Percentiles rank a stretch among this genome's conserved stretches.
Conservation (phyloP, 2,113 vertebrate genomes). For the Microtus richardsoni region DNA sequence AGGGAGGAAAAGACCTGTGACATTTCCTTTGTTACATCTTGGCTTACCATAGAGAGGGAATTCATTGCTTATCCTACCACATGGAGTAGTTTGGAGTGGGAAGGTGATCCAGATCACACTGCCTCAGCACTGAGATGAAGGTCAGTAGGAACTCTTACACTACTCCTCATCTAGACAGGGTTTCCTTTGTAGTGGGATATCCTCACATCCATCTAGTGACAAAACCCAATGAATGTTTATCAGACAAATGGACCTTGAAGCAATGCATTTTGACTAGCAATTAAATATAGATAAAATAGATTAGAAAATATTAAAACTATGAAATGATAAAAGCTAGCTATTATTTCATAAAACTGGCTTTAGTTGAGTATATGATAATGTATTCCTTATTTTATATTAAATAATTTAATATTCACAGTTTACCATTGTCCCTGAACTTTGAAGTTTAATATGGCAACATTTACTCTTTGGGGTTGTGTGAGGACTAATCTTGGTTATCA, state of each 20-base stretch:
- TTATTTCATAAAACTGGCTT: conserved; percentile 3
- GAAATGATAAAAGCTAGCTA: not conserved
- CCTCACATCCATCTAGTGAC: not conserved
- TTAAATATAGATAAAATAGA: not conserved
- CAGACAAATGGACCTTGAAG: conserved; percentile 7
- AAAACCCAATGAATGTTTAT: not conserved
- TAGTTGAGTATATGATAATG: not conserved
- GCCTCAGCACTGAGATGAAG: not conserved
- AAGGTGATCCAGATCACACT: not conserved
- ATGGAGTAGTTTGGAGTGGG: not conserved
- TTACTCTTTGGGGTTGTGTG: not conserved
- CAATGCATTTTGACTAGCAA: not conserved
- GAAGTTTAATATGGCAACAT: not conserved
- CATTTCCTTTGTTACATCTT: not conserved
- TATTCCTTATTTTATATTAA: not conserved
- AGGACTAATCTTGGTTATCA: not conserved
- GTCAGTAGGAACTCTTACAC: not conserved
- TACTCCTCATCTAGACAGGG: too few relatives aligned
- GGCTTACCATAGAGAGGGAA: not conserved
- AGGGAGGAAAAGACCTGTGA: not conserved
- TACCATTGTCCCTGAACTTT: not conserved
- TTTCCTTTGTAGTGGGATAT: not conserved
- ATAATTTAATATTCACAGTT: not conserved
- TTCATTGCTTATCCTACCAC: not conserved
- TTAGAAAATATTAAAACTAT: not conserved